phyloP scores from a whole-genome alignment of 2,797 vertebrate genomes.

The Sebastolobus altivelis region DNA sequence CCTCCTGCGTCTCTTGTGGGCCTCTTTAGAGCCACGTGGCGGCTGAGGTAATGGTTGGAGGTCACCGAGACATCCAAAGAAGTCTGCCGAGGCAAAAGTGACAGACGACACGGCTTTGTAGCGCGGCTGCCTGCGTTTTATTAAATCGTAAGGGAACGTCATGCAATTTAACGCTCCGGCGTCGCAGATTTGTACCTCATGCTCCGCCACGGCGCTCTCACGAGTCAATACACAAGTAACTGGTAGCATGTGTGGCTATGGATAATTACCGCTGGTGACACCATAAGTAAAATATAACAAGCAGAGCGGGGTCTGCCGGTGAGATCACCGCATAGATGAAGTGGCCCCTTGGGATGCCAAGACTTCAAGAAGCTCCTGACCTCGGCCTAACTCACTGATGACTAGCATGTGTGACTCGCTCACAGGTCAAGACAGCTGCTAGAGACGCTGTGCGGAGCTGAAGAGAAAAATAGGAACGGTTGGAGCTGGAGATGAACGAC shows the following conservation, averaged over 20 bases:
- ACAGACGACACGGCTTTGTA: slow-evolving; percentile 69
- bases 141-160: slow-evolving; percentile 75
- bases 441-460: slow-evolving; percentile 69
- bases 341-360: slow-evolving; percentile 81
- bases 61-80: slow-evolving; percentile 63
- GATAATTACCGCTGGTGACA: slow-evolving; percentile 86
- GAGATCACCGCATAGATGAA: slow-evolving; percentile 86
- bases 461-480: slow-evolving; percentile 57
- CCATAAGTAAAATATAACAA: slow-evolving; percentile 87
- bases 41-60: slow-evolving; percentile 79
- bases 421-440: slow-evolving; percentile 83
- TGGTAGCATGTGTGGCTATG: slow-evolving; percentile 84
- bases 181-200: slow-evolving; percentile 76
- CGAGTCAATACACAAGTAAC: slow-evolving; percentile 76
- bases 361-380: slow-evolving; percentile 89
- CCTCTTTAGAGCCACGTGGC: slow-evolving; percentile 65
- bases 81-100: slow-evolving; percentile 55
- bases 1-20: slow-evolving; percentile 39
- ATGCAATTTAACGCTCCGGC: slow-evolving; percentile 71
- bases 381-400: slow-evolving; percentile 85
- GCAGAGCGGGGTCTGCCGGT: slow-evolving; percentile 79
- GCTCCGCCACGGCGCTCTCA: slow-evolving; percentile 47
- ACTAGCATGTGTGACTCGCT: slow-evolving; percentile 87
- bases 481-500: slow-evolving; percentile 69
- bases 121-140: slow-evolving; percentile 66